phyloP scores from a whole-genome alignment of 2,113 vertebrate genomes.

The Rissa tridactyla region DNA sequence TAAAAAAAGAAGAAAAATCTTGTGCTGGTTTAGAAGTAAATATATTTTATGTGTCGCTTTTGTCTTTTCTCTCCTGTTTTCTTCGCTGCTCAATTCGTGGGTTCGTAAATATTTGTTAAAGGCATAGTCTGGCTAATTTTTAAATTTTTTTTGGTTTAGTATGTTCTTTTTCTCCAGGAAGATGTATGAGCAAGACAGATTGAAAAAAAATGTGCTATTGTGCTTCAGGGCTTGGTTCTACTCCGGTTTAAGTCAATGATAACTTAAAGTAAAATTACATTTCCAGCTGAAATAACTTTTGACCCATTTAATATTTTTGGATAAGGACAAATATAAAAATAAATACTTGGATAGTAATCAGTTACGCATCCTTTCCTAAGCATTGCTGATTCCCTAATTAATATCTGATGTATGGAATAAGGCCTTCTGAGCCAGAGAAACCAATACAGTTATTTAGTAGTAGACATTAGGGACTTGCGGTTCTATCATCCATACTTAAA shows the following conservation, averaged over 20 bases:
- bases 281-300: slow-evolving; percentile 23
- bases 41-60: background rate
- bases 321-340: background rate
- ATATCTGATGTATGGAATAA: background rate
- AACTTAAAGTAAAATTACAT: background rate
- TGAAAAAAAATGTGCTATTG: background rate
- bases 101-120: background rate
- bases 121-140: background rate
- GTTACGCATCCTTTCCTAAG: background rate
- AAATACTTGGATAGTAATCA: background rate
- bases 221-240: slow-evolving; percentile 36
- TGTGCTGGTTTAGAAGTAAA: background rate
- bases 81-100: background rate
- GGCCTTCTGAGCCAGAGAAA: background rate
- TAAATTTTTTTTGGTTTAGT: background rate
- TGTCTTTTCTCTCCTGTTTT: background rate
- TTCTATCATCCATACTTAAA: background rate
- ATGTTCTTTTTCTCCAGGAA: background rate
- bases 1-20: background rate
- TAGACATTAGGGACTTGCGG: background rate
- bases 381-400: background rate
- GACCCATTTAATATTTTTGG: slow-evolving; percentile 31
- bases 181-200: background rate
- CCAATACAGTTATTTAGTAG: background rate
- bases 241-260: slow-evolving; percentile 3